Evolutionary conservation across 2,888 invertebrate species (phyloP), one percentile per base, ranked within the genome.

Genomic region (Megalurothrips usitatus): DNA sequence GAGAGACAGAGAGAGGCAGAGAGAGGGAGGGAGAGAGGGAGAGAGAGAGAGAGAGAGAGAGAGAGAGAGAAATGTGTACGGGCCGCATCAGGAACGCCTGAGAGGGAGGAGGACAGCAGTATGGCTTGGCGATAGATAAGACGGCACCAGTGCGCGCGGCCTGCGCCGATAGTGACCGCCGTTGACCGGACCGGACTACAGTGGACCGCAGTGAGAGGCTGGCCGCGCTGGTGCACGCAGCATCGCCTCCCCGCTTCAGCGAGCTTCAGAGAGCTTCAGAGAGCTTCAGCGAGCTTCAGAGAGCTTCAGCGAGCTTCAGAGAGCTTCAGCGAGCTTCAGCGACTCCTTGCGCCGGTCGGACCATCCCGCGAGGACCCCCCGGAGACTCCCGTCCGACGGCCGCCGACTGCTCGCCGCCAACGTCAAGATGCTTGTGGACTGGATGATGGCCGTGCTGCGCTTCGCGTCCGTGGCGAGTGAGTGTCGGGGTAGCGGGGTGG

Each of bases 371-470:
- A 52, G 14, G 1, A 6, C 52, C 12, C n/a, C 58, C 14, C 6
- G 14, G 11, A 8, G 19, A 12, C 12, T 4, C 14, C 52, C n/a
- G 58, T n/a, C 58, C 6, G 19, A n/a, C 58, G 17, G 58, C 58
- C 52, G 34, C 34, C 52, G 52, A 3, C 14, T 2, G 52, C 52
- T n/a, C 68, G 11, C 68, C 10, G 12, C 52, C 52, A 52, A 11
- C 52, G 6, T 14, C 68, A 75, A 4, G 23, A 75, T 26, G 23
- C 12, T 75, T 26, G 26, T 75, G 68, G 68, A 75, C 68, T 75
- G 68, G 68, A 75, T 75, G 68, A 75, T 75, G 68, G 68, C 68
- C 11, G 68, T 75, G 26, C 68, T 75, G 26, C 68, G 68, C 68
- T 75, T 75, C 68, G 68, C 68, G 9, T 12, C 68, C 23, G 26